Percentiles rank a stretch among this genome's conserved stretches.
phyloP scores from a whole-genome alignment of 2,113 vertebrate species.

The Syrmaticus mikado region DNA sequence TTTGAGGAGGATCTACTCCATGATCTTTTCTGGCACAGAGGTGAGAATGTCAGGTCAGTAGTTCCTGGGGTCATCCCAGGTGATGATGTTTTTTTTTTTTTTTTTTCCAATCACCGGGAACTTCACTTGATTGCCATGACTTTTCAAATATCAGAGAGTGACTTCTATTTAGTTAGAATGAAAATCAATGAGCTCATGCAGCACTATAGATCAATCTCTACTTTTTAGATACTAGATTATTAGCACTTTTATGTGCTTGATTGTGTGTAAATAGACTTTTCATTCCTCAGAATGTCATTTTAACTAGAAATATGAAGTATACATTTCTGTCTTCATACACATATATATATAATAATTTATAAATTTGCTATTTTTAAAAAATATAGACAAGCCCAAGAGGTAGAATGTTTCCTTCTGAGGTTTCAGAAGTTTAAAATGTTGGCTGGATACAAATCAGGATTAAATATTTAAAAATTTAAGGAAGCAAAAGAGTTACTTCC shows the following conservation, averaged over 20 bases:
- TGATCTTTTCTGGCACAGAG: too few species aligned
- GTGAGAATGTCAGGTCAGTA: too few species aligned
- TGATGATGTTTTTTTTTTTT: too few species aligned
- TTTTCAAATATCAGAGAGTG: too few species aligned
- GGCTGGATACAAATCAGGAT: background rate
- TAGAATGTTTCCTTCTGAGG: background rate
- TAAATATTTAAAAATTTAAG: background rate
- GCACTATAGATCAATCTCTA: slow-evolving; percentile 8
- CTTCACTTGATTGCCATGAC: too few species aligned
- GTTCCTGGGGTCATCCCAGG: too few species aligned
- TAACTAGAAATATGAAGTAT: background rate
- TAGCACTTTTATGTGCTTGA: background rate
- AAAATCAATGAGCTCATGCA: slow-evolving; percentile 2
- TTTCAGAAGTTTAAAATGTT: background rate
- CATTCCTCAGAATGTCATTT: background rate
- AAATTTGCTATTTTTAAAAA: background rate
- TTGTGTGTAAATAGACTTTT: background rate
- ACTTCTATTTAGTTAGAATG: background rate
- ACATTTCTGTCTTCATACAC: background rate
- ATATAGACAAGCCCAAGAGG: background rate
- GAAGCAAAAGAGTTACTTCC: background rate
- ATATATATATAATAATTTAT: background rate
- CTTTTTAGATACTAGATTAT: background rate
- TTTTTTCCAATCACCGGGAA: too few species aligned
- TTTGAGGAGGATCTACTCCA: too few species aligned